These are phyloP conservation scores for Propithecus perrieri DNA, from an alignment of 2,797 vertebrate genomes.

Conservation along the genomic window DNA sequence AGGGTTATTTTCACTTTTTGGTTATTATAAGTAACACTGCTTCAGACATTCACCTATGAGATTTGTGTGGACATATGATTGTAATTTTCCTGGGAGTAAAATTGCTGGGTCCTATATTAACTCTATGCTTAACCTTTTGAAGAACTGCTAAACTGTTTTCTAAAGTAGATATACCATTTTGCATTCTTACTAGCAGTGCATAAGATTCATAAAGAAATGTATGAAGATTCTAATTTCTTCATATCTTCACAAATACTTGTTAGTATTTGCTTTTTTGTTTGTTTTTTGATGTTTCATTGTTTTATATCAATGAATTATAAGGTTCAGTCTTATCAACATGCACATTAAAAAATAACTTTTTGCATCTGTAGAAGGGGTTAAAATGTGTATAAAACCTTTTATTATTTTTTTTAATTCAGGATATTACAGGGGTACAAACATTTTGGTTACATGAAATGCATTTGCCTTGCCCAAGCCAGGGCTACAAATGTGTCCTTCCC, in stretches of 20 bases:
- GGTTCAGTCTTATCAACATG: too few relatives aligned
- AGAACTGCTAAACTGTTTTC: neutral
- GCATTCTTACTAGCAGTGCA: neutral
- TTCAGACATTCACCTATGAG: neutral
- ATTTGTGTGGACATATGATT: neutral
- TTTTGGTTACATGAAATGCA: too few relatives aligned
- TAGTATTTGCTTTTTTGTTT: neutral
- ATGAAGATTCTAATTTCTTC: neutral
- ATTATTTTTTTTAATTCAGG: too few relatives aligned
- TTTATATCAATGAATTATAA: too few relatives aligned
- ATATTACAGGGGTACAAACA: too few relatives aligned
- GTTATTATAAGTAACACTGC: neutral
- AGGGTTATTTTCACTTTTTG: neutral
- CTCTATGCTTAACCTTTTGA: neutral
- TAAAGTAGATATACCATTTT: neutral
- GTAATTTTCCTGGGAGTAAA: neutral
- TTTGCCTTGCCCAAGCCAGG: too few relatives aligned
- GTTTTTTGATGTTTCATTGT: too few relatives aligned
- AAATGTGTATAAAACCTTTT: too few relatives aligned
- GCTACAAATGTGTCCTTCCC: too few relatives aligned
- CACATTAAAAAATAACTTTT: too few relatives aligned
- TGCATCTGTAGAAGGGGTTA: too few relatives aligned
- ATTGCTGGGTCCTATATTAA: neutral
- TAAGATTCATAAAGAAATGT: neutral
- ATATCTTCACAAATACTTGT: neutral